Conservation (phyloP, 2,113 vertebrate species). For the Felis chaus region DNA sequence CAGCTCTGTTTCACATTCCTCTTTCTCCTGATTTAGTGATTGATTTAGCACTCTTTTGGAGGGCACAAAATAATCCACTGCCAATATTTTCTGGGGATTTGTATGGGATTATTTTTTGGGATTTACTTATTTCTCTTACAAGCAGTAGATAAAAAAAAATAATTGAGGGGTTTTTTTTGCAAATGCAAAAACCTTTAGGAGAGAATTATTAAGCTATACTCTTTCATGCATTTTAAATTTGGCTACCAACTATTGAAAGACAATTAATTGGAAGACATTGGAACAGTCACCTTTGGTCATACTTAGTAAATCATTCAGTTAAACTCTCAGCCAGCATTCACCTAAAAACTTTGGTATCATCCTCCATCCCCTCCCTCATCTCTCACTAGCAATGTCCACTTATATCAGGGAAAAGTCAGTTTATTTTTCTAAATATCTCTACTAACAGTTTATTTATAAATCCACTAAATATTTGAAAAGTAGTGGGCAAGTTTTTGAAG, state of each 20-base stretch:
- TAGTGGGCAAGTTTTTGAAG: background rate
- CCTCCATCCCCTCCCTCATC: background rate
- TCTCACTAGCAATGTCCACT: background rate
- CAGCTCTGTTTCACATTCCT: background rate
- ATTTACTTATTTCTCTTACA: conserved; percentile 40
- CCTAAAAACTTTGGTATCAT: background rate
- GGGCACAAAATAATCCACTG: background rate
- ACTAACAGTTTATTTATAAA: background rate
- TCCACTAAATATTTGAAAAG: background rate
- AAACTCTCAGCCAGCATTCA: background rate
- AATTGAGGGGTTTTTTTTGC: background rate
- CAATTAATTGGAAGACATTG: background rate
- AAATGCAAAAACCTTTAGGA: background rate
- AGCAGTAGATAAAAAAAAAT: background rate
- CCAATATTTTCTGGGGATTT: background rate
- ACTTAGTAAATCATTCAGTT: background rate
- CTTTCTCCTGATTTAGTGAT: background rate
- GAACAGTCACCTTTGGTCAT: background rate
- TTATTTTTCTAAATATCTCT: background rate
- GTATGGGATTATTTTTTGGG: background rate
- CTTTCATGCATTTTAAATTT: background rate
- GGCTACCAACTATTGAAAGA: background rate
- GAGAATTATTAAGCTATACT: background rate
- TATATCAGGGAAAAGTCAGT: background rate
- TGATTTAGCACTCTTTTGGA: background rate